Conservation (phyloP, 2,113 vertebrate genomes). For the Uria aalge region DNA sequence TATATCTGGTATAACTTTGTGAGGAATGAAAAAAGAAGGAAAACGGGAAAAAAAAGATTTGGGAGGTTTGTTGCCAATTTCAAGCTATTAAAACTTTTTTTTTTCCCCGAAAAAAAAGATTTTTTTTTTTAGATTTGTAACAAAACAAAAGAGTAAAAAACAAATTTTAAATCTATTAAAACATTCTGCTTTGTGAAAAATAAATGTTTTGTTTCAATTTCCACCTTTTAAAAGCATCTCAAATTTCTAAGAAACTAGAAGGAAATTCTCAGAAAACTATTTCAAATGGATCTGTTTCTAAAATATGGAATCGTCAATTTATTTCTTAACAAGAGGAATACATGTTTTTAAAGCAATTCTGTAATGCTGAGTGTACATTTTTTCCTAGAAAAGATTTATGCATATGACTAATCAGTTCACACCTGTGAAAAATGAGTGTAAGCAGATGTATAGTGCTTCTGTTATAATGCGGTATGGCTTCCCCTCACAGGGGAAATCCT, state of each 20-base stretch:
- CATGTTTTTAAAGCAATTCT: neutral
- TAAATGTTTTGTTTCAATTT: neutral
- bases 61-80: neutral
- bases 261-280: neutral
- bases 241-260: neutral
- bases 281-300: neutral
- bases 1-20: neutral
- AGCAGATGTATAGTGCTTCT: constrained; percentile 41
- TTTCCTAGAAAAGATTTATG: neutral
- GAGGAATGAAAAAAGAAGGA: neutral
- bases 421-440: neutral
- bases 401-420: constrained; percentile 5
- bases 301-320: neutral
- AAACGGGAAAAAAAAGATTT: fast-evolving
- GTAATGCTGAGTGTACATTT: neutral
- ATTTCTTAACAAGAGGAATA: neutral
- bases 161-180: neutral
- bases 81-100: neutral
- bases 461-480: neutral
- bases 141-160: neutral
- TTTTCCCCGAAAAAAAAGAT: neutral
- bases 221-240: neutral
- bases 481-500: constrained; percentile 13
- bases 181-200: neutral
- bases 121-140: neutral